phyloP scores from a whole-genome alignment of 2,797 vertebrate genomes.

The Brachymystax lenok region DNA sequence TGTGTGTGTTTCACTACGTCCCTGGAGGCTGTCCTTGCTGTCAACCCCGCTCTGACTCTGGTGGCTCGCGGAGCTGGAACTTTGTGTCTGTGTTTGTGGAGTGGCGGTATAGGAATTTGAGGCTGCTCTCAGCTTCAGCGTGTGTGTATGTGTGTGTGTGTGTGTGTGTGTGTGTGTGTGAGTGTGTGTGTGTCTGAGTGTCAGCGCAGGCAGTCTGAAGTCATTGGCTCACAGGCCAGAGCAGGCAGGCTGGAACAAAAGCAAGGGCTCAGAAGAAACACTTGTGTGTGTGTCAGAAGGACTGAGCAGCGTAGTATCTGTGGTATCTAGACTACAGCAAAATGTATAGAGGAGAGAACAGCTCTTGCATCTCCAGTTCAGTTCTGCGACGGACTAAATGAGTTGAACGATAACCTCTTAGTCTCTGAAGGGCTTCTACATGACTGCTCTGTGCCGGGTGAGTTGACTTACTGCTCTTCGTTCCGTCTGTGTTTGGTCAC shows the following conservation, averaged over 20 bases:
- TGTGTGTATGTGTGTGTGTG: slow-evolving; percentile 26
- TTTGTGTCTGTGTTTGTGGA: slow-evolving; percentile 39
- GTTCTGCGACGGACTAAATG: slow-evolving; percentile 6
- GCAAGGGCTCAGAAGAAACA: slow-evolving; percentile 72
- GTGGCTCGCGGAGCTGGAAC: slow-evolving; percentile 65
- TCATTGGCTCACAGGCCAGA: slow-evolving; percentile 66
- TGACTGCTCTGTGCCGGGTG: slow-evolving; percentile 26
- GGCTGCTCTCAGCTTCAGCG: slow-evolving; percentile 52
- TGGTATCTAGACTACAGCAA: slow-evolving; percentile 48
- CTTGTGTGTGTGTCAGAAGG: slow-evolving; percentile 47
- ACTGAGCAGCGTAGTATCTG: slow-evolving; percentile 33
- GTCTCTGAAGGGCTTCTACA: slow-evolving; percentile 48
- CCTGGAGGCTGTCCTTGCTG: slow-evolving; percentile 66
- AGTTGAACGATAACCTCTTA: background rate
- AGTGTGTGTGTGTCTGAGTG: slow-evolving; percentile 69
- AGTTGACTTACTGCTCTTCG: background rate
- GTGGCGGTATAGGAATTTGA: slow-evolving; percentile 69
- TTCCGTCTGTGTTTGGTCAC: background rate
- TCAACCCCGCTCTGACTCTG: slow-evolving; percentile 66
- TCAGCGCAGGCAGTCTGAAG: slow-evolving; percentile 67
- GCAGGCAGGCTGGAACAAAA: slow-evolving; percentile 78
- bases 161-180: slow-evolving; percentile 60
- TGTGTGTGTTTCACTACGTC: slow-evolving; percentile 42
- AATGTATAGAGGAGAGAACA: slow-evolving; percentile 30
- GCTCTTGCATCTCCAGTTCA: slow-evolving; percentile 38